These are phyloP conservation scores for Tapirus indicus DNA, from an alignment of 2,797 vertebrate genomes.

Conservation along the genomic window DNA sequence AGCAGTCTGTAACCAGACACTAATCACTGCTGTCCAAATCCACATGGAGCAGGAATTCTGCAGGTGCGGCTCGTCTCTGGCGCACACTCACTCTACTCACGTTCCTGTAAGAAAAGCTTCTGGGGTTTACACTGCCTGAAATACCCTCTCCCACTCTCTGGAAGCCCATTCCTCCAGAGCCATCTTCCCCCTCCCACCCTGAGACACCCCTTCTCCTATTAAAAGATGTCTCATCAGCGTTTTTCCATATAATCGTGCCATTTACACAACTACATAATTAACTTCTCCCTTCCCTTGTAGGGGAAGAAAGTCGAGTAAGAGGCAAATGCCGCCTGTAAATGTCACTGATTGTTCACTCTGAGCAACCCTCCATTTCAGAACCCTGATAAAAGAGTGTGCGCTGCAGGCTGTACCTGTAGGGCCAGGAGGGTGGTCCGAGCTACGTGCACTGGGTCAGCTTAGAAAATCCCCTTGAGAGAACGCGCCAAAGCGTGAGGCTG, in stretches of 20 bases:
- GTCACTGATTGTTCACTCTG: not conserved
- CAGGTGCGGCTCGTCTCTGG: not conserved
- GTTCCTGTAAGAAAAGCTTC: not conserved
- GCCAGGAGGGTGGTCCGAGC: not conserved
- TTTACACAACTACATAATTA: not conserved
- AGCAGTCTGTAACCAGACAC: not conserved
- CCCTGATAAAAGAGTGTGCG: not conserved
- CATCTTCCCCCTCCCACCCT: not conserved
- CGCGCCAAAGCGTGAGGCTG: not conserved
- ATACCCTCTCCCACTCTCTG: not conserved
- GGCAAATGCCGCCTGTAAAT: not conserved
- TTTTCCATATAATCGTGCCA: not conserved
- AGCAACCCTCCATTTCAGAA: not conserved
- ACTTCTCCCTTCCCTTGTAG: not conserved
- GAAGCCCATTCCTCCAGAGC: not conserved
- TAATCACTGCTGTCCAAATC: not conserved
- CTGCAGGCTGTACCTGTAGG: not conserved
- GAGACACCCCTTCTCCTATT: not conserved
- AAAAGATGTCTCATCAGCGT: not conserved
- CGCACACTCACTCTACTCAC: accelerated
- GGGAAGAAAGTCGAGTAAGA: not conserved
- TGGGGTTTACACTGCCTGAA: not conserved
- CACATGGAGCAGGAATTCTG: not conserved
- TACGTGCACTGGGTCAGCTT: not conserved
- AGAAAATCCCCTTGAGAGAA: not conserved